Base-by-base conservation (phyloP, 2,113 vertebrate species). In the Syngnathus typhle region DNA sequence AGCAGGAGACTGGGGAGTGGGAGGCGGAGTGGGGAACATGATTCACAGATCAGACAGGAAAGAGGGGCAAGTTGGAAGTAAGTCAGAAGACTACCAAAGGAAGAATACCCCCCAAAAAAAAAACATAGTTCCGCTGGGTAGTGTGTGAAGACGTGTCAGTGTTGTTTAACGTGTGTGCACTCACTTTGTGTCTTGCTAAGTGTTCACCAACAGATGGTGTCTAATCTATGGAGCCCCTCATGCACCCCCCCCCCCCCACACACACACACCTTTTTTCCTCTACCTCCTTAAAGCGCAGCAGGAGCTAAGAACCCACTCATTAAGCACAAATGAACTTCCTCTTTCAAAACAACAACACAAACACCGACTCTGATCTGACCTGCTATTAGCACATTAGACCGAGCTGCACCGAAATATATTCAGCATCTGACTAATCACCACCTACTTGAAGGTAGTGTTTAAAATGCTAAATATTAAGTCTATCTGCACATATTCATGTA, bases 121-220 rank as follows among this genome's bases (percentile, higher is more conserved):
- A 27, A 27, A 27, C 27, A 27, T 32, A 52, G 38, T 13, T 38
- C 19, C 5, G 15, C 13, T 27, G 16, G 5, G 9, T 9, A 18
- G 12, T 43, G 38, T 61, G 60, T 21, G 9, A 61, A 41, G 13
- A 61, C 43, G 38, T 43, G 5, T 39, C 32, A 46, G 11, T 23
- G 39, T 43, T 63, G 61, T 63, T 63, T 46, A 43, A 63, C 46
- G 68, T 67, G 63, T n/a, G 67, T 58, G 18, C 51, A 44, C 46
- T 63, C 70, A 59, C 46, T 54, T 69, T 49, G 60, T 68, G 67
- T 56, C 64, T 72, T 77, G 70, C 74, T 60, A 72, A 78, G 73
- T 82, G 80, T 73, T 83, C 81, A 73, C 71, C 74, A 82, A 80
- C 90, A 92, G 88, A 92, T 91, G 89, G 87, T 83, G 84, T 77